These are phyloP conservation scores for Zele albiditarsus DNA, from an alignment of 2,888 invertebrate genomes.

Conservation along the genomic window DNA sequence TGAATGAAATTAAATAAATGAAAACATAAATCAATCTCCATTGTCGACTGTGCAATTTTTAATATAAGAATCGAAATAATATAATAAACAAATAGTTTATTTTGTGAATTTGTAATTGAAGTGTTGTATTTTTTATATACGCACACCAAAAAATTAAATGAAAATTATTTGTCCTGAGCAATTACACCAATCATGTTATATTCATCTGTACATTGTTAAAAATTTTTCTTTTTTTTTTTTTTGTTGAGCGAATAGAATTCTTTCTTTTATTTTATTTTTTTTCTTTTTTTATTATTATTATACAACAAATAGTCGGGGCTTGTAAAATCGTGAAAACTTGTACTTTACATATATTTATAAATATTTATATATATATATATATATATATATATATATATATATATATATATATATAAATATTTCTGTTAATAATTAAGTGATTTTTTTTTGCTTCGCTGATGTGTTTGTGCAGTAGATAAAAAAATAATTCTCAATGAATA, in stretches of 20 bases:
- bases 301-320: neutral
- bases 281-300: neutral
- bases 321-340: neutral
- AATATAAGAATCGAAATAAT: conserved; percentile 24
- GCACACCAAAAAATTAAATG: neutral
- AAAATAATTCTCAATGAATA: neutral
- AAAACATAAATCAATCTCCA: neutral
- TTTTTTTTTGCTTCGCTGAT: neutral
- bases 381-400: no score
- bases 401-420: no score
- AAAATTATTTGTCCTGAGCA: neutral
- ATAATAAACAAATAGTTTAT: neutral
- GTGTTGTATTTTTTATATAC: neutral
- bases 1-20: no score
- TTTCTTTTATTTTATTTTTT: neutral
- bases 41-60: conserved; percentile 43
- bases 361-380: no score
- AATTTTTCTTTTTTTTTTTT: neutral
- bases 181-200: neutral
- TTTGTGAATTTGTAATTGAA: neutral
- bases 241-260: neutral
- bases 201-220: neutral
- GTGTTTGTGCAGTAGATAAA: neutral
- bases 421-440: neutral
- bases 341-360: neutral